Conservation (phyloP, 2,113 vertebrate species). For the human (Homo sapiens) region GRCh38 chr2:118442001-118442500, state of each 20-base stretch:
- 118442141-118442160: constrained; percentile 61
- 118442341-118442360: neutral
- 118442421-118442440: neutral
- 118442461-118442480: neutral
- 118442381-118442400: neutral
- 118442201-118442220: constrained; percentile 4
- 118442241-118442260: neutral
- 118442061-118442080: constrained; percentile 72
- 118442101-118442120: constrained; percentile 77
- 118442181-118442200: neutral
- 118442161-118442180: constrained; percentile 50
- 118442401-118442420: neutral
- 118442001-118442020: constrained; percentile 75
- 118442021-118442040: constrained; percentile 73
- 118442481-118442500: neutral
- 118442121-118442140: constrained; percentile 75
- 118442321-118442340: neutral
- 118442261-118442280: neutral
- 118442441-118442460: neutral
- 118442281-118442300: neutral
- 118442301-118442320: neutral
- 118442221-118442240: neutral
- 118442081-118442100: constrained; percentile 80
- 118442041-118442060: constrained; percentile 60
- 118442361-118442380: neutral